Evolutionary conservation across 2,888 invertebrate species (phyloP).

Genomic region (Nomada ferruginata): DNA sequence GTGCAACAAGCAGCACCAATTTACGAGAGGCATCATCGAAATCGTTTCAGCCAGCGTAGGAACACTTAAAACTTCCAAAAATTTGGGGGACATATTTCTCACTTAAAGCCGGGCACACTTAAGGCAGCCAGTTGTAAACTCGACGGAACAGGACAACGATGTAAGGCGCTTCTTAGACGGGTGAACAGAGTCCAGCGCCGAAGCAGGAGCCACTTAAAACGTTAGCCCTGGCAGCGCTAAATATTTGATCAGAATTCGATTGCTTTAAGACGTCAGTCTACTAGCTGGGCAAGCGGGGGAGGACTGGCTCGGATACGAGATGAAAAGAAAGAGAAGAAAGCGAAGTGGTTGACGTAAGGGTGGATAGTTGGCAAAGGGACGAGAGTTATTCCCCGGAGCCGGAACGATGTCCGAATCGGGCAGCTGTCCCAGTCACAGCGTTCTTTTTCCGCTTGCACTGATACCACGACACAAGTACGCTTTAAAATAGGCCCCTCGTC

Average conservation of each 20-base stretch:
- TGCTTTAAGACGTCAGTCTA: constrained; percentile 79
- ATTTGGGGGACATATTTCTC: constrained; percentile 36
- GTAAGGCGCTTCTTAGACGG: constrained; percentile 74
- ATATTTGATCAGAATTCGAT: constrained; percentile 83
- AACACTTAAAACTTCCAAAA: constrained; percentile 49
- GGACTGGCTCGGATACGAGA: constrained; percentile 50
- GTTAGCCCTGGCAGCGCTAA: constrained; percentile 77
- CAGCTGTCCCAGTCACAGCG: constrained; percentile 79
- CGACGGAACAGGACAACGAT: constrained; percentile 46
- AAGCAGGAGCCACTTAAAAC: constrained; percentile 74
- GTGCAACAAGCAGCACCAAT: background rate
- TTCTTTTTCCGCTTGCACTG: constrained; percentile 58
- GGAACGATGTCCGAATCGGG: constrained; percentile 77
- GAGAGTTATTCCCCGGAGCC: constrained; percentile 78
- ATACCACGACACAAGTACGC: constrained; percentile 67
- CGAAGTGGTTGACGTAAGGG: constrained; percentile 66
- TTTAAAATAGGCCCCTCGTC: constrained; percentile 74
- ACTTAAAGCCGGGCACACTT: constrained; percentile 16
- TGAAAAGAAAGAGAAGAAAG: constrained; percentile 48
- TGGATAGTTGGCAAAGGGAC: constrained; percentile 73
- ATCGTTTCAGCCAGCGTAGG: background rate
- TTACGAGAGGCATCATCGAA: background rate
- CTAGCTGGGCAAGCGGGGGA: constrained; percentile 60
- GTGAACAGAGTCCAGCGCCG: constrained; percentile 62
- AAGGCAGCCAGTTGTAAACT: constrained; percentile 13